phyloP scores from a whole-genome alignment of 2,888 invertebrate genomes.

The Stenodera caucasica region DNA sequence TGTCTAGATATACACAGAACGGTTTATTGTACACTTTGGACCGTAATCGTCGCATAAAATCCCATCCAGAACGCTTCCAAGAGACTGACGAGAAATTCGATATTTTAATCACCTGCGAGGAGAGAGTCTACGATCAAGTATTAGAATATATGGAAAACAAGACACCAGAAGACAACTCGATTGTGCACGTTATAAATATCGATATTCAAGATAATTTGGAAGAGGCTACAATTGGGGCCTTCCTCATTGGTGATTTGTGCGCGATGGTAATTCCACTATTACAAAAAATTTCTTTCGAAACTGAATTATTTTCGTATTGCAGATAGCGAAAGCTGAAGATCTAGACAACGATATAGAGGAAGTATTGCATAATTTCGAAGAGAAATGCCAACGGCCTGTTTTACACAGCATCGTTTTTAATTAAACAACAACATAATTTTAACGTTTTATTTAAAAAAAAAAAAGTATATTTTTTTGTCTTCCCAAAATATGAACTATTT shows the following conservation, averaged over 20 bases:
- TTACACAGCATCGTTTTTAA: conserved; percentile 95
- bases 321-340: conserved; percentile 83
- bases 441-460: conserved; percentile 9
- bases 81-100: conserved; percentile 86
- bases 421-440: conserved; percentile 56
- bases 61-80: conserved; percentile 94
- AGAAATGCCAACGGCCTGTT: conserved; percentile 80
- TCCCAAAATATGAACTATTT: conserved; percentile 32
- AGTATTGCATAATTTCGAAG: conserved; percentile 91
- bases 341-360: conserved; percentile 98
- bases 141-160: conserved; percentile 88
- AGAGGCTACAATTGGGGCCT: conserved; percentile 98
- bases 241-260: conserved; percentile 95
- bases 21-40: conserved; percentile 98
- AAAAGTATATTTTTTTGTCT: conserved; percentile 22
- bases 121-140: conserved; percentile 98
- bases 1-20: conserved; percentile 79
- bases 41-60: conserved; percentile 93
- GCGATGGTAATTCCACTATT: conserved; percentile 62
- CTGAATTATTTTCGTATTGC: background rate
- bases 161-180: conserved; percentile 77
- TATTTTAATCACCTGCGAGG: conserved; percentile 95
- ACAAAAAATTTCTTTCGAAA: background rate
- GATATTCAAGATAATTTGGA: conserved; percentile 99
- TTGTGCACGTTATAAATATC: conserved; percentile 96